Base-by-base conservation (phyloP, 2,113 vertebrate genomes). In the Varanus salvator region DNA sequence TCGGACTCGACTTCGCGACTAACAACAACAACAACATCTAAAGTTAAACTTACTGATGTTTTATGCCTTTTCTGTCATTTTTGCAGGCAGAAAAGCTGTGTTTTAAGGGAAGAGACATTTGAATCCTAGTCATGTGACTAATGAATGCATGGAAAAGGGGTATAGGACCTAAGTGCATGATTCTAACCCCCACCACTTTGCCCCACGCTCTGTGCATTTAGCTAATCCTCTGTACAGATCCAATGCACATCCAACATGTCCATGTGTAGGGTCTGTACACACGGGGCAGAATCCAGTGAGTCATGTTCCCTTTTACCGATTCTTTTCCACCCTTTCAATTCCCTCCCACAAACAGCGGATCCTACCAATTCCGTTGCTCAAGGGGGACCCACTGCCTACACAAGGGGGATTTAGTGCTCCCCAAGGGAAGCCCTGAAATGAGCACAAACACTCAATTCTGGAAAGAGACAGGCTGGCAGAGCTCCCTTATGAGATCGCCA, bases 21-120 rank as follows among this genome's bases (percentile, higher is more conserved):
- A n/a, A n/a, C n/a, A n/a, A n/a, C n/a, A n/a, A n/a, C n/a, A n/a
- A n/a, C 6, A 78, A 50, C 84, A 11, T 34, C 34, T 83, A 12
- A 75, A 84, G 84, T 68, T 84, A 17, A 57, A 54, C 82, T 5
- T 17, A 71, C 87, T 82, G 76, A 87, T 1, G 86, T 54, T 92
- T 88, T 25, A 1, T 21, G 89, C 90, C 3, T 66, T 87, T 93
- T 93, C 76, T 85, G 50, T 71, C 86, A 48, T 80, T 87, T 19
- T 71, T 1, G 12, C 87, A 87, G 75, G 77, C 85, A 89, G 80
- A 77, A 31, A 69, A 19, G 23, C 74, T 90, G 80, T 17, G 17
- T 74, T 64, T 27, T 90, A 86, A 84, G 29, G 57, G 76, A 86
- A 87, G 90, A 84, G 89, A 90, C 66, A 38, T 4, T 88, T 25